Conservation (phyloP, 2,888 invertebrate species). For the Drosophila nr. perissopoda region DNA sequence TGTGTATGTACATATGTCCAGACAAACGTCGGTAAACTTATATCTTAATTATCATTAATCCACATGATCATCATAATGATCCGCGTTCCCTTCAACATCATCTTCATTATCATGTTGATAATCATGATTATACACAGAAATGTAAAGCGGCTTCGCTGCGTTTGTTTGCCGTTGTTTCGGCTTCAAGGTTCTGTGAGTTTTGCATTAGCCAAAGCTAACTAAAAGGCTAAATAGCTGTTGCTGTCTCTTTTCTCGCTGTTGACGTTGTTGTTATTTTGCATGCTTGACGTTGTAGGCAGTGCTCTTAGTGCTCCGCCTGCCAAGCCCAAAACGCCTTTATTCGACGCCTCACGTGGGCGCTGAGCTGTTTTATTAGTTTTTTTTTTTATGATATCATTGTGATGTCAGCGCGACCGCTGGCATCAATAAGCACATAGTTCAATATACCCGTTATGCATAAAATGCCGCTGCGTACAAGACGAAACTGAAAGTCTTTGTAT, state of each 20-base stretch:
- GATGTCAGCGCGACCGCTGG: slow-evolving; percentile 55
- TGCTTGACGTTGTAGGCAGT: slow-evolving; percentile 38
- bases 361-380: slow-evolving; percentile 12
- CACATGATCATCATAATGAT: slow-evolving; percentile 26
- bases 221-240: slow-evolving; percentile 46
- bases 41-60: slow-evolving; percentile 49
- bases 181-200: slow-evolving; percentile 75
- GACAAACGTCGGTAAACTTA: slow-evolving; percentile 44
- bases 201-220: slow-evolving; percentile 70
- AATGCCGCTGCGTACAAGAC: neutral
- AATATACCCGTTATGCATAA: slow-evolving; percentile 48
- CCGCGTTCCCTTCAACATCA: slow-evolving; percentile 17
- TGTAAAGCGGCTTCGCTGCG: slow-evolving; percentile 43
- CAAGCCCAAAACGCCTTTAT: slow-evolving; percentile 54
- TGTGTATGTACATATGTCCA: slow-evolving; percentile 25
- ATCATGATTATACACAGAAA: slow-evolving; percentile 25
- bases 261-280: slow-evolving; percentile 9
- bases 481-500: slow-evolving; percentile 48
- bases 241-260: slow-evolving; percentile 18
- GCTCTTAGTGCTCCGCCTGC: slow-evolving; percentile 24
- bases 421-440: slow-evolving; percentile 42
- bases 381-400: slow-evolving; percentile 31
- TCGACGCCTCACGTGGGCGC: slow-evolving; percentile 41
- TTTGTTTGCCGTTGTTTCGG: slow-evolving; percentile 68
- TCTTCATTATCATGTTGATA: slow-evolving; percentile 21